Evolutionary conservation across 2,797 vertebrate genomes (phyloP), one percentile per base, ranked within the genome.

Genomic region (Strix occidentalis): DNA sequence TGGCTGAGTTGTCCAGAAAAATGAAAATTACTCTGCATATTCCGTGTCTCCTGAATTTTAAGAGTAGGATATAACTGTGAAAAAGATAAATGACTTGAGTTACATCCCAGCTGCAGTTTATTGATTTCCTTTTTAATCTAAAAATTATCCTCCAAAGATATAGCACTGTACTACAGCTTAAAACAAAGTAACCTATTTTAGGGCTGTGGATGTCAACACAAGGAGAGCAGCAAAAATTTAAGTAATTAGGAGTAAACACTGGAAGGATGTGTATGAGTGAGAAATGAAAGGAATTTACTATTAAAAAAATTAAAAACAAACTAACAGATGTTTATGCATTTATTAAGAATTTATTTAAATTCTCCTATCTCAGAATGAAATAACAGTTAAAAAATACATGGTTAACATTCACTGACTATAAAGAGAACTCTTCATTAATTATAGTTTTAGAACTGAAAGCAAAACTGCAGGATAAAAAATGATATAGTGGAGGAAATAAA

Each of bases 111-210:
- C 13, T 86, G 18, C 28, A 66, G 57, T 75, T 84, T 53, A 89
- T 19, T 92, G 74, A 84, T 95, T 90, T 96, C 12, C 28, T 57
- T 86, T 75, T 89, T 64, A 90, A 57, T 71, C n/a, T 53, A 61
- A 92, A 91, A 84, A 50, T 45, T 89, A 94, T 81, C 39, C 37
- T 81, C 69, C 46, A 57, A 71, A 81, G 28, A 74, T 24, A 82
- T 31, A 69, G 8, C 23, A 29, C 48, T 50, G 9, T 71, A 56
- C 28, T 50, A 39, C 0, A 5, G 11, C 13, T 84, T 53, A 78
- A 16, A 26, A 66, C 20, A 43, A 87, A 71, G 43, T 58, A 5
- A 1, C 16, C 45, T 68, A 5, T n/a, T 63, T 3, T 23, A 84
- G 12, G 11, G 3, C 43, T 48, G 9, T 65, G 25, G 16, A 48